Conservation (phyloP, 53 echinoderm and acorn worm species). For the Zoroaster sp. region DNA sequence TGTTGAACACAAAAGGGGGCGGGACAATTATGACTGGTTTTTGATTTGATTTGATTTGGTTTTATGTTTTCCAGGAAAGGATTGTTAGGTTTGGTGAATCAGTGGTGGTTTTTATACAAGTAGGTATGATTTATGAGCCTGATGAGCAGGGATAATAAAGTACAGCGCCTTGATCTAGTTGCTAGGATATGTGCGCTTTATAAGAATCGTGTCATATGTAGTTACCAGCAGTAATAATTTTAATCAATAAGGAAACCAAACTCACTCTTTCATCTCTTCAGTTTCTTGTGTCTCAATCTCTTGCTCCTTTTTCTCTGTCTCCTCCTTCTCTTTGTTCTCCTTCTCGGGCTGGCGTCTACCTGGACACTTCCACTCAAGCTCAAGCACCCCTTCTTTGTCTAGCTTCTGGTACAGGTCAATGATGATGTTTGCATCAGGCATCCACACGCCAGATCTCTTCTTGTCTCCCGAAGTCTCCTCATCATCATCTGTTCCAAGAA, state of each 20-base stretch:
- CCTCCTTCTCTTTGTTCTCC: slow-evolving; percentile 54
- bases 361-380: slow-evolving; percentile 93
- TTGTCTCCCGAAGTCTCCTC: slow-evolving; percentile 21
- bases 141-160: too few species aligned
- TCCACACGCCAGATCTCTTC: slow-evolving; percentile 59
- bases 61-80: too few species aligned
- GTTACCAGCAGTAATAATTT: too few species aligned
- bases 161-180: too few species aligned
- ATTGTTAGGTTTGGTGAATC: too few species aligned
- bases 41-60: too few species aligned
- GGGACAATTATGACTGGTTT: too few species aligned
- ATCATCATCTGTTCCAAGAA: slow-evolving; percentile 75
- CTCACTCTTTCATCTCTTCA: slow-evolving; percentile 54
- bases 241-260: background rate
- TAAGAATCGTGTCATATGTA: too few species aligned
- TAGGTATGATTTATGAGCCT: too few species aligned
- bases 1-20: too few species aligned
- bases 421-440: slow-evolving; percentile 82
- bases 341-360: slow-evolving; percentile 83
- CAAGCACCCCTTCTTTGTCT: slow-evolving; percentile 83
- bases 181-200: too few species aligned
- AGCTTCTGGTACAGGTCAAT: slow-evolving; percentile 88
- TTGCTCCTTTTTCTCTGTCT: slow-evolving; percentile 49
- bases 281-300: slow-evolving; percentile 31
- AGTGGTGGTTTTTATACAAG: too few species aligned